Base-by-base conservation (phyloP, 2,888 invertebrate species). In the Myopa testacea region DNA sequence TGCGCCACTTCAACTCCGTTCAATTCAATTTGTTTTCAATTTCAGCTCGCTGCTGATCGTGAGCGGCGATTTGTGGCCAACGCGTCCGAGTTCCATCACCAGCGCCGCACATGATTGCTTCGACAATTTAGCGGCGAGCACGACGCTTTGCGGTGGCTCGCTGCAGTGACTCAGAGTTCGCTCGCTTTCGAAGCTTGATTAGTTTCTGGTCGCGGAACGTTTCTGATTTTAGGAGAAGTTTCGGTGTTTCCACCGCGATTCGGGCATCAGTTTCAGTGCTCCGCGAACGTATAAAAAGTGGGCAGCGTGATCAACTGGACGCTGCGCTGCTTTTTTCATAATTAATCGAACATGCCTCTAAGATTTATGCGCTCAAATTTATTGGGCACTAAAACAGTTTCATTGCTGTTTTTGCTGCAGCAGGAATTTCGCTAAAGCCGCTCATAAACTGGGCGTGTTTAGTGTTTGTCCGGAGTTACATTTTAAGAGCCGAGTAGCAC, bases 1-100 rank as follows among this genome's bases (percentile, higher is more conserved):
- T 34, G 65, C 65, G 16, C 37, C 38, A 7, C 65, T 65, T 34
- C 37, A 37, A 34, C 37, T 75, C 75, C 73, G 67, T 72, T 52
- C 77, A 80, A 78, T 78, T 79, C 80, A 80, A 80, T 80, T 80
- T 79, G 78, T 76, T 80, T 80, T 80, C 80, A 78, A 78, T 80
- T 80, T 76, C 78, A 75, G 76, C 76, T 78, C 80, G 60, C 69
- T 78, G 58, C 26, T 74, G 75, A 65, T 78, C 78, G 78, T 78
- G 78, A 80, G 78, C 73, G 52, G 77, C 73, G 52, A 74, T 75
- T 67, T 68, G 75, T 19, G 55, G 68, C 8, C 71, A 60, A 38
- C 52, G 45, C 26, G 45, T 69, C 19, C n/a, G 10, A 19, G 50
- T 69, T n/a, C 40, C 69, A 50, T 52, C 69, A 69, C 40, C 69